These are phyloP conservation scores for Ethmia dodecea DNA, from an alignment of 2,888 invertebrate genomes.

Conservation along the genomic window DNA sequence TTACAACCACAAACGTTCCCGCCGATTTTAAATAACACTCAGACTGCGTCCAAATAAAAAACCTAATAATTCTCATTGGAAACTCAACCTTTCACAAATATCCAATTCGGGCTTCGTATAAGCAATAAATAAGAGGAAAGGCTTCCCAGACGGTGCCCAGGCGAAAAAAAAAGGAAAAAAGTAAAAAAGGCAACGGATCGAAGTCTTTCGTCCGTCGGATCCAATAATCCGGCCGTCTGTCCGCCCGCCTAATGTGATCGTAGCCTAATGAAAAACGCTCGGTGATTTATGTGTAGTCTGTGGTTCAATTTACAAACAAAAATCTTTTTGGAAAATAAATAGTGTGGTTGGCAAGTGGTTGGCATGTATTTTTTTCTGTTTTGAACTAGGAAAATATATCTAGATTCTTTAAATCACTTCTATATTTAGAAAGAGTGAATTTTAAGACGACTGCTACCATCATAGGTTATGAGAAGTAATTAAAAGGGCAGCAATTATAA, in stretches of 20 bases:
- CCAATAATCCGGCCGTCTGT: constrained; percentile 76
- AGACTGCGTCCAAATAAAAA: constrained; percentile 25
- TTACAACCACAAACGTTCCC: no score
- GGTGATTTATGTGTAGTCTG: constrained; percentile 34
- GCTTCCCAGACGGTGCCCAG: constrained; percentile 68
- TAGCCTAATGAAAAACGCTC: constrained; percentile 74
- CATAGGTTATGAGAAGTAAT: no score
- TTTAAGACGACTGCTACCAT: no score
- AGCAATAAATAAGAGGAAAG: constrained; percentile 78
- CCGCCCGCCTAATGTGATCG: constrained; percentile 75
- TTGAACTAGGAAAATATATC: no score
- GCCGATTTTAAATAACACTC: constrained; percentile 23
- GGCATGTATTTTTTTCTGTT: no score
- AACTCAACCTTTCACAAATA: constrained; percentile 70
- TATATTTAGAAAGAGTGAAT: no score
- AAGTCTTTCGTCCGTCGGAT: constrained; percentile 76
- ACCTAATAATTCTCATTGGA: constrained; percentile 52
- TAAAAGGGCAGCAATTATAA: no score
- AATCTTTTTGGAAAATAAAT: no score
- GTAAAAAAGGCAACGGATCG: constrained; percentile 68
- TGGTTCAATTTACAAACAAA: no score
- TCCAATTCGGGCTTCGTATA: constrained; percentile 74
- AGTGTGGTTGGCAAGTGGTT: no score
- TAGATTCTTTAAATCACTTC: no score
- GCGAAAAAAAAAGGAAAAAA: constrained; percentile 43